Percentiles rank a stretch among this genome's conserved stretches.
phyloP scores from a whole-genome alignment of 2,888 invertebrate species.

The Drosophila mulleri region DNA sequence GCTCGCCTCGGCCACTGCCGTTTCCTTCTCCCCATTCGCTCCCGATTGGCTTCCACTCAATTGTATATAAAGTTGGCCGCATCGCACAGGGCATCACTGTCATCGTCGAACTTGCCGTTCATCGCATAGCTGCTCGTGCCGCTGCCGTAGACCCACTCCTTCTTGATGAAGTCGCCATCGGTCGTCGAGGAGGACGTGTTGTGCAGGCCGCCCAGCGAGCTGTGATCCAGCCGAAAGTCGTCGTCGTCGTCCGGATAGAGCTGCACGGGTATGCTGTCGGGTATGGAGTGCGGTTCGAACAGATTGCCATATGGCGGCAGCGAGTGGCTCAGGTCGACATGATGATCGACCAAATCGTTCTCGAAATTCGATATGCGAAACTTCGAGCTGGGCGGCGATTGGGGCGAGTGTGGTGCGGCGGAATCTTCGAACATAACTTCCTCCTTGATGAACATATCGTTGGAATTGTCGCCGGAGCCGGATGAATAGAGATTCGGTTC shows the following conservation, averaged over 20 bases:
- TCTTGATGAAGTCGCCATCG: slow-evolving; percentile 84
- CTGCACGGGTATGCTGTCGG: slow-evolving; percentile 84
- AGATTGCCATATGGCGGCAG: slow-evolving; percentile 84
- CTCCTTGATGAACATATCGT: slow-evolving; percentile 85
- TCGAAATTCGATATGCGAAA: slow-evolving; percentile 84
- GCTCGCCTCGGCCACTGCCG: not conserved
- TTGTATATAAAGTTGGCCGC: slow-evolving; percentile 84
- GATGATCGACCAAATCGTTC: slow-evolving; percentile 83
- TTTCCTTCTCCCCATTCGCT: not conserved
- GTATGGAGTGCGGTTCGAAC: slow-evolving; percentile 84
- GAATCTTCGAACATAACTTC: slow-evolving; percentile 84
- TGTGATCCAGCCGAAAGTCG: slow-evolving; percentile 84
- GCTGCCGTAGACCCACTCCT: slow-evolving; percentile 84
- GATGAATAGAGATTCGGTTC: slow-evolving; percentile 85
- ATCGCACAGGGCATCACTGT: slow-evolving; percentile 84
- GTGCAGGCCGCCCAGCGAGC: slow-evolving; percentile 81
- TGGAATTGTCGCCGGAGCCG: slow-evolving; percentile 84
- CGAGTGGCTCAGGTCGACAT: slow-evolving; percentile 83
- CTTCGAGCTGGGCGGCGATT: slow-evolving; percentile 84
- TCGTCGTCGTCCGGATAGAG: slow-evolving; percentile 84
- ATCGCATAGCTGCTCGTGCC: slow-evolving; percentile 83
- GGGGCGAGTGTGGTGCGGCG: slow-evolving; percentile 82
- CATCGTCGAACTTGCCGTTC: slow-evolving; percentile 84
- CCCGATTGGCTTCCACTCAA: slow-evolving; percentile 61
- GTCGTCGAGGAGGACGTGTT: slow-evolving; percentile 84